Conservation (phyloP, 2,797 vertebrate genomes). For the Erethizon dorsatum region DNA sequence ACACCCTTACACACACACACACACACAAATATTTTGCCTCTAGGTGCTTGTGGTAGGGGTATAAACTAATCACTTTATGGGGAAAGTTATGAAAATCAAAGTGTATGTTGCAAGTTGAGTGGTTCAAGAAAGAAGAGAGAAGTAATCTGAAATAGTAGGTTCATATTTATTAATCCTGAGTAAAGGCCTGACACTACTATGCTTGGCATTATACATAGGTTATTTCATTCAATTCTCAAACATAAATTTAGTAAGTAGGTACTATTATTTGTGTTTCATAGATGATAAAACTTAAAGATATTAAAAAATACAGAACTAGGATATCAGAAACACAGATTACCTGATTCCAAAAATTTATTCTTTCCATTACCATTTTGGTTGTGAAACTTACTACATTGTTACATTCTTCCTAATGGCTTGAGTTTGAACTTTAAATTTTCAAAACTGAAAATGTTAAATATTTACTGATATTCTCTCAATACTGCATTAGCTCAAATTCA, state of each 20-base stretch:
- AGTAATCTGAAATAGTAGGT: fast-evolving
- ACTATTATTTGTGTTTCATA: not conserved
- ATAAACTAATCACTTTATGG: not conserved
- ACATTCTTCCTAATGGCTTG: not conserved
- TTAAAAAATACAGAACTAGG: not conserved
- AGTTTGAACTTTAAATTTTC: not conserved
- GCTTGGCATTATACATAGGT: not conserved
- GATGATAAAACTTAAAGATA: not conserved
- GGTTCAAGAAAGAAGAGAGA: not conserved
- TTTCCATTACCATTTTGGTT: not conserved
- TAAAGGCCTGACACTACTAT: not conserved
- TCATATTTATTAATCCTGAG: not conserved
- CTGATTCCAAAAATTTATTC: not conserved
- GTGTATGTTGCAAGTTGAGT: not conserved
- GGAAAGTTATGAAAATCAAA: not conserved
- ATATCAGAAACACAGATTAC: not conserved
- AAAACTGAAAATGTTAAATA: not conserved
- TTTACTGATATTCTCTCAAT: not conserved
- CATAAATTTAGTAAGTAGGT: not conserved
- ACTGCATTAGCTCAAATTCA: not conserved
- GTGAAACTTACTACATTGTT: not conserved
- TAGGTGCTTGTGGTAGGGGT: fast-evolving
- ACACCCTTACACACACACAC: not conserved
- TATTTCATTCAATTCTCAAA: not conserved
- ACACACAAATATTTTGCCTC: not conserved